phyloP scores from a whole-genome alignment of 2,113 vertebrate genomes.

The Microtus montanus region DNA sequence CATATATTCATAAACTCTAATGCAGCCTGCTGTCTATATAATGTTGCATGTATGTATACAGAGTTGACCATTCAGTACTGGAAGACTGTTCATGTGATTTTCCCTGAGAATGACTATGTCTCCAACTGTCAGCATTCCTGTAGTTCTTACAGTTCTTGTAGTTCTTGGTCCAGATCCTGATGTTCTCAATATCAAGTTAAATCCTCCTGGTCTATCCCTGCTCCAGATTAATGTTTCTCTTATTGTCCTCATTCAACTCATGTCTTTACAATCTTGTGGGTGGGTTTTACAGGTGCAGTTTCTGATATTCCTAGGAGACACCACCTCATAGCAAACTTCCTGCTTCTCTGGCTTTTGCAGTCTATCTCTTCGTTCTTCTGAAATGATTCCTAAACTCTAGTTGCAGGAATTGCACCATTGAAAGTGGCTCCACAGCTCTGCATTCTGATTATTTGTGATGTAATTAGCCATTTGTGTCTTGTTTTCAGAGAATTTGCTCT shows the following conservation, averaged over 20 bases:
- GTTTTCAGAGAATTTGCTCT: background rate
- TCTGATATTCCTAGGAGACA: background rate
- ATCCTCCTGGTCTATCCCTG: background rate
- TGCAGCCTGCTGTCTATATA: background rate
- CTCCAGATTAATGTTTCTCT: background rate
- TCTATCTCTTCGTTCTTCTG: background rate
- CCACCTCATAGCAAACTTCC: background rate
- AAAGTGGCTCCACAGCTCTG: too few relatives aligned
- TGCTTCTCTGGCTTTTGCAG: background rate
- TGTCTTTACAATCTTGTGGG: background rate
- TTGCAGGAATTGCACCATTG: background rate
- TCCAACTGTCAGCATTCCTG: background rate
- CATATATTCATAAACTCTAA: background rate
- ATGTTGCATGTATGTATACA: background rate
- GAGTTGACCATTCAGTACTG: background rate
- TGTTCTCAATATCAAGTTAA: background rate
- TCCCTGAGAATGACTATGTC: background rate
- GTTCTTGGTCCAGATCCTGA: background rate
- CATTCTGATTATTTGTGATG: background rate
- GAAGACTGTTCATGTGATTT: background rate
- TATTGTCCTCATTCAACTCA: background rate
- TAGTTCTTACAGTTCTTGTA: too few relatives aligned
- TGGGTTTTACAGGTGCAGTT: background rate
- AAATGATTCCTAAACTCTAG: background rate
- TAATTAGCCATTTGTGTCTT: background rate